These are phyloP conservation scores for Trichogramma evanescens DNA, from an alignment of 2,888 invertebrate genomes.

Conservation along the genomic window DNA sequence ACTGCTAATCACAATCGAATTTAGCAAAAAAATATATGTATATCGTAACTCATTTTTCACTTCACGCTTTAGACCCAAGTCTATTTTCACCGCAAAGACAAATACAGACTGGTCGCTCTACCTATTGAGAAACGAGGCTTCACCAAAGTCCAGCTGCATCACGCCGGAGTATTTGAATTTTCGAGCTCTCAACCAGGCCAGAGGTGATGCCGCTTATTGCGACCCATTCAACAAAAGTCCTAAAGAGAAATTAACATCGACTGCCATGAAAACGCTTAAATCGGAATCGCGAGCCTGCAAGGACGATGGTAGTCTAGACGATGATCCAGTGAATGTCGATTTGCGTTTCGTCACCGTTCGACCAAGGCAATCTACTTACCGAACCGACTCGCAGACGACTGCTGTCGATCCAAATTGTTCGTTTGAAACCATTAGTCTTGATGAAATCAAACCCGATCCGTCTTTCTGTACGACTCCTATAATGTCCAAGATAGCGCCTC, in stretches of 20 bases:
- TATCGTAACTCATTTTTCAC: no score
- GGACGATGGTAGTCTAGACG: neutral
- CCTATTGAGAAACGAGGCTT: no score
- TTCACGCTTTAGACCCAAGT: slow-evolving; percentile 2
- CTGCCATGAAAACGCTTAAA: slow-evolving; percentile 6
- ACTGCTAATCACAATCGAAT: no score
- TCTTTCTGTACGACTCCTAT: slow-evolving; percentile 14
- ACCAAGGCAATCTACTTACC: slow-evolving; percentile 1
- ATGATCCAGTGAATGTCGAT: neutral
- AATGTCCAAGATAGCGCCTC: slow-evolving; percentile 22
- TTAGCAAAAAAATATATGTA: no score
- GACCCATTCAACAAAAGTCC: neutral
- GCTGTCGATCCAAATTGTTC: neutral
- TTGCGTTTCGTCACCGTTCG: slow-evolving; percentile 9
- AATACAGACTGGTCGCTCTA: neutral
- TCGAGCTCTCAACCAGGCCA: neutral
- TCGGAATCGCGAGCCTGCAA: neutral
- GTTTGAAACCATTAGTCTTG: neutral
- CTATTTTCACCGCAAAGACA: neutral
- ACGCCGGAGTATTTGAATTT: neutral
- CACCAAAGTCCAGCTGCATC: neutral
- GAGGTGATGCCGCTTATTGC: slow-evolving; percentile 5
- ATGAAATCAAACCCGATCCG: neutral
- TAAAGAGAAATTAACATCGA: neutral
- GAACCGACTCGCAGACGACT: neutral